Evolutionary conservation across 2,797 vertebrate species (phyloP), one percentile per base, ranked within the genome.

Genomic region (Staurois parvus): DNA sequence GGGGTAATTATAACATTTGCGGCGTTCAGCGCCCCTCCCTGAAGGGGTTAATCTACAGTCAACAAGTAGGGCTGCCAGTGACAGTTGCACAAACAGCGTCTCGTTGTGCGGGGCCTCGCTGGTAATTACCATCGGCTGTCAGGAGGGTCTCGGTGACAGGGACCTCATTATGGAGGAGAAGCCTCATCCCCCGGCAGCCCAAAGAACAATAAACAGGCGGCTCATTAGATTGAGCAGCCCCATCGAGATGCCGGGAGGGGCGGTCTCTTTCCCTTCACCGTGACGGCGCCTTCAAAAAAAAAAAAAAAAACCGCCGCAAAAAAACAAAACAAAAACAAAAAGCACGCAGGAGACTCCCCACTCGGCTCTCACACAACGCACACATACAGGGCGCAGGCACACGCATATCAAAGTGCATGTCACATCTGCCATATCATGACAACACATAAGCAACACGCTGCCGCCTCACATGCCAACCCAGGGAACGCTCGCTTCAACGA

Each of bases 381-480:
- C 56, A 62, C 56, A 24, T 62, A 62, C 56, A 62, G 56, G 19
- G 56, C 56, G 56, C 56, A 62, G 56, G 56, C 56, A 62, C 56
- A 62, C 56, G 56, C 56, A 62, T 62, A 62, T 62, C 56, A 62
- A 62, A 62, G 56, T n/a, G 56, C 56, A n/a, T 62, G 56, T 62
- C 56, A 62, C 56, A 62, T 62, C 56, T 62, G 56, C 56, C 56
- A 62, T n/a, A 62, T 62, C 56, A 62, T 62, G 56, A 62, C 56
- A 62, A n/a, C 45, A 48, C 45, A 48, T 48, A 48, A 48, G 45
- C 45, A 17, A 15, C 45, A 13, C 56, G 56, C 56, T 21, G 19
- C 19, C 21, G 56, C 56, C 45, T 48, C 45, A 48, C 45, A 48
- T 48, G 45, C 45, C 56, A 62, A 62, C 56, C 19, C n/a, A 24